Evolutionary conservation across 2,888 invertebrate species (phyloP), one percentile per base, ranked within the genome.

Genomic region (Acanthosepion pharaonis): DNA sequence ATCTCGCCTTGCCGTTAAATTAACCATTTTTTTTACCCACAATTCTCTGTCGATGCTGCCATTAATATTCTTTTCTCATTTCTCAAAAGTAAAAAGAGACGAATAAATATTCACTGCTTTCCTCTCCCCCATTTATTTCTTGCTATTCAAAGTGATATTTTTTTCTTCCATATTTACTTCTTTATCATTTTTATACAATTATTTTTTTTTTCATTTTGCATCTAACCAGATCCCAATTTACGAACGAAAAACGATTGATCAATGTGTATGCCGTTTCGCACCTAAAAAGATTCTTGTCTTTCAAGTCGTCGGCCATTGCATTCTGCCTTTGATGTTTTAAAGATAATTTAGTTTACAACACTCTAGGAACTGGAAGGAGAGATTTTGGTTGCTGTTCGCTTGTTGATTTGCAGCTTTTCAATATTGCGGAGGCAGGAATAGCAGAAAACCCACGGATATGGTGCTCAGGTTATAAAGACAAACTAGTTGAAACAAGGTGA

Each of bases 271-370:
- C 78, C 33, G 9, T 33, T 78, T 78, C 78, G n/a, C 78, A 78
- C 78, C 78, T 78, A 78, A 78, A 78, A 78, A 78, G 78, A n/a
- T n/a, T 78, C 33, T 33, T 15, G 78, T 78, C 78, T 78, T 78
- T 78, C 33, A 78, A n/a, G 78, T 78, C n/a, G 78, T 5, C 15
- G 78, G 78, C n/a, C 15, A 78, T 78, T 78, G 78, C n/a, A 8
- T 78, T 78, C 78, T 78, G 9, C 59, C 78, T 78, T 78, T 78
- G 78, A 78, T 78, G n/a, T 78, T n/a, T 78, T n/a, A 15, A 33
- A 78, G 78, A 78, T 78, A 78, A 78, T 78, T 78, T 78, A 78
- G 78, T 78, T 78, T 78, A 78, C 33, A 78, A 78, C n/a, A 15
- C n/a, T 78, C 18, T n/a, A 33, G 33, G 15, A 78, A 78, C 78